phyloP scores from a whole-genome alignment of 1,140 invertebrate genomes.

The Apis dorsata region DNA sequence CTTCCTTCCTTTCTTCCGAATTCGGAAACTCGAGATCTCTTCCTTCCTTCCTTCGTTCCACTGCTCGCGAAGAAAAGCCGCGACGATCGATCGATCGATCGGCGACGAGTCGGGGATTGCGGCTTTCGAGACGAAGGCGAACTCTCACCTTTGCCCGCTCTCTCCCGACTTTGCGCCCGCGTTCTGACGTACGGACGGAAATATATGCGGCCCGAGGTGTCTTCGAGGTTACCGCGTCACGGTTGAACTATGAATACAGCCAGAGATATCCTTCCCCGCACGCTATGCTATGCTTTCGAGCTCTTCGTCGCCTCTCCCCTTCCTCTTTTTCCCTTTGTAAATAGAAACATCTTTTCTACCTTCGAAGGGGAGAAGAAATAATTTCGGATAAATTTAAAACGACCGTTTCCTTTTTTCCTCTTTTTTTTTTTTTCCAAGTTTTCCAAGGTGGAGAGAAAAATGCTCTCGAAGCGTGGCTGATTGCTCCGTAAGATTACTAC shows the following conservation, averaged over 20 bases:
- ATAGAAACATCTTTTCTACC: too few species aligned
- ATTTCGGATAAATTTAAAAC: too few species aligned
- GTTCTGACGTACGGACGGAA: conserved; percentile 16
- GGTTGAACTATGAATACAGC: background rate
- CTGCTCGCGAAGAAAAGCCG: too few species aligned
- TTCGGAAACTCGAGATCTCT: too few species aligned
- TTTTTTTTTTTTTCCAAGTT: background rate
- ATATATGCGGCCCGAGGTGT: conserved; percentile 4
- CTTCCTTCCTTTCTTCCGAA: too few species aligned
- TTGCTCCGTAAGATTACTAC: conserved; percentile 47
- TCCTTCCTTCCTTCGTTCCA: too few species aligned
- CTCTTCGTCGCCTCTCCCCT: background rate
- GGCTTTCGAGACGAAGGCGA: background rate
- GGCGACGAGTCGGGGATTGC: too few species aligned
- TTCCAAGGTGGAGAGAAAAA: background rate
- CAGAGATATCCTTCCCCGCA: too few species aligned
- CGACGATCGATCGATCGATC: too few species aligned
- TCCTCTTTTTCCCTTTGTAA: background rate
- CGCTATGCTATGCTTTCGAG: background rate
- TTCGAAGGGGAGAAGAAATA: too few species aligned
- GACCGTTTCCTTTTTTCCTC: too few species aligned
- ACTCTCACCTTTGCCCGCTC: conserved; percentile 40
- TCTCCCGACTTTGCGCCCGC: background rate
- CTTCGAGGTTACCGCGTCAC: conserved; percentile 17
- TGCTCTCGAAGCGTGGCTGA: conserved; percentile 36